A percentile compares a stretch with the other conserved stretches of the same genome.
Evolutionary conservation across 2,113 vertebrate species (phyloP).

Genomic region (Phaetusa simplex): DNA sequence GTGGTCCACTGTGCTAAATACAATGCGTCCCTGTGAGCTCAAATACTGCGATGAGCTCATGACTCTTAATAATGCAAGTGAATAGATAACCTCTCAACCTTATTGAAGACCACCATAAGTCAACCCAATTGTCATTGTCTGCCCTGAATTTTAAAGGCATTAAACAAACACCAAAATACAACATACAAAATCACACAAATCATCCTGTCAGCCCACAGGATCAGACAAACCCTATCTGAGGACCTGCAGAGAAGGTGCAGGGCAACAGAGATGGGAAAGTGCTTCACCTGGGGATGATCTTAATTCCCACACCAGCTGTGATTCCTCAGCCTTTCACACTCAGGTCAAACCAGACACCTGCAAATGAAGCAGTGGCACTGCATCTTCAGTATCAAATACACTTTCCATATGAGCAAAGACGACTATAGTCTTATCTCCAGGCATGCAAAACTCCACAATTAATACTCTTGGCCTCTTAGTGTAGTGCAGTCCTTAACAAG

Average conservation of each 20-base stretch:
- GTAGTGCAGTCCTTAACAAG: neutral
- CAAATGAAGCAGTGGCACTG: neutral
- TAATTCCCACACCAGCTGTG: neutral
- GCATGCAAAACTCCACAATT: neutral
- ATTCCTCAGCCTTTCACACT: neutral
- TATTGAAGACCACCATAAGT: fast-evolving
- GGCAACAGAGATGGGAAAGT: neutral
- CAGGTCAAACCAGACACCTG: neutral
- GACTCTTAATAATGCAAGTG: neutral
- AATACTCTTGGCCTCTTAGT: neutral
- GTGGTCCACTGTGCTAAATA: neutral
- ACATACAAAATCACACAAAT: neutral
- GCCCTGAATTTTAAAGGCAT: neutral
- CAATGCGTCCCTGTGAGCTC: neutral
- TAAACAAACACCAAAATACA: neutral
- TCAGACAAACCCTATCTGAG: neutral
- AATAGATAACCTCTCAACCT: neutral
- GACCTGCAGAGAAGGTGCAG: neutral
- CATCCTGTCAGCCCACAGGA: neutral
- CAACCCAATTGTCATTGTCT: neutral
- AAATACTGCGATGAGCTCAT: neutral
- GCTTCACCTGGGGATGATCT: neutral
- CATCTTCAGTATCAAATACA: neutral
- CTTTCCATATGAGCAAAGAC: neutral
- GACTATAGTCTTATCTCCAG: neutral